Evolutionary conservation across 2,888 invertebrate species (phyloP).

Genomic region (Colletes collaris): DNA sequence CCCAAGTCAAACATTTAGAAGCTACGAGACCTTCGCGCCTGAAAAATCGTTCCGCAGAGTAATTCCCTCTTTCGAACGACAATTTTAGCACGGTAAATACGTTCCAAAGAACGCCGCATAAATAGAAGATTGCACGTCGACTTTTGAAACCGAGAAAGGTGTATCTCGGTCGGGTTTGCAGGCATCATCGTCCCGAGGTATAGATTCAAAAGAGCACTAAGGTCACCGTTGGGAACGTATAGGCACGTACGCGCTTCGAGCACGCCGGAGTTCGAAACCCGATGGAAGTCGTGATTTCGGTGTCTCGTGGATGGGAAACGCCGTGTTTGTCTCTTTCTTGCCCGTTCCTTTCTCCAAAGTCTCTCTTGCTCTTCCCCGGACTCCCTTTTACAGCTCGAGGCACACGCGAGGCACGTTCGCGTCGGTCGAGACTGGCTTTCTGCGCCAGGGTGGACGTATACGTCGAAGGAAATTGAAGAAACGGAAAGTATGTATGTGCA

Average conservation of each 20-base stretch:
- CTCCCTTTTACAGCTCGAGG: slow-evolving; percentile 17
- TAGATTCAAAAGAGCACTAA: slow-evolving; percentile 41
- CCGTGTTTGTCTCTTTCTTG: not conserved
- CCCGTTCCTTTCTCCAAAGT: not conserved
- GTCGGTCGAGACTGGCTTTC: slow-evolving; percentile 19
- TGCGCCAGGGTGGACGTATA: not conserved
- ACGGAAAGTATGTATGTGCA: slow-evolving; percentile 53
- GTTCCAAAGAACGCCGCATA: too few species aligned
- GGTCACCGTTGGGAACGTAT: slow-evolving; percentile 55
- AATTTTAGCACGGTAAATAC: too few species aligned
- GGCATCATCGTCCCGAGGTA: slow-evolving; percentile 33
- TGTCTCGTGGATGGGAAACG: slow-evolving; percentile 36
- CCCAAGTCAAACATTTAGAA: too few species aligned
- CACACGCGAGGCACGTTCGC: slow-evolving; percentile 59
- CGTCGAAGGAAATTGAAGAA: slow-evolving; percentile 43
- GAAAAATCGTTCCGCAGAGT: too few species aligned
- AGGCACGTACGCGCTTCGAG: slow-evolving; percentile 61
- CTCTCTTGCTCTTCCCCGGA: not conserved
- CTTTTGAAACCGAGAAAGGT: too few species aligned
- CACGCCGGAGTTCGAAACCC: slow-evolving; percentile 53
- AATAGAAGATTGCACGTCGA: too few species aligned
- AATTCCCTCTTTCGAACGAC: too few species aligned
- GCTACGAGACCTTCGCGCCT: too few species aligned
- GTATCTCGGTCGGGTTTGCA: not conserved
- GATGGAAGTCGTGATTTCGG: slow-evolving; percentile 67